phyloP scores from a whole-genome alignment of 2,113 vertebrate genomes.

The Heterochromis multidens region DNA sequence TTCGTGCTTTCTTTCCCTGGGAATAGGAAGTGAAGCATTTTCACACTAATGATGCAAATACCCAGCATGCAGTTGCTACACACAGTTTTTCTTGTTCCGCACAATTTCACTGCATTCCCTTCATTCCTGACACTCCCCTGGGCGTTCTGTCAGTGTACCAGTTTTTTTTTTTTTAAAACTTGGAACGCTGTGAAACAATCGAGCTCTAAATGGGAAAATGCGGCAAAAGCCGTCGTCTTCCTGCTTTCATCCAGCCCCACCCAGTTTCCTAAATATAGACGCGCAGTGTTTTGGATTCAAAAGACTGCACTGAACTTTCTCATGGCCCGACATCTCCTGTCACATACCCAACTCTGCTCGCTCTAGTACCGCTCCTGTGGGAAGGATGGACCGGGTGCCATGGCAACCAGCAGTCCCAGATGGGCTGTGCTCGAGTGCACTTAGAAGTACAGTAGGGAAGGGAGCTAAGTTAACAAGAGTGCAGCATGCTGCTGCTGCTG shows the following conservation, averaged over 20 bases:
- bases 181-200: conserved; percentile 20
- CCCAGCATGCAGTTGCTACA: conserved; percentile 35
- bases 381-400: conserved; percentile 55
- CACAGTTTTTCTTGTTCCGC: conserved; percentile 35
- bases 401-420: conserved; percentile 65
- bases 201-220: conserved; percentile 30
- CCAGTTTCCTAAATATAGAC: conserved; percentile 52
- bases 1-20: conserved; percentile 32
- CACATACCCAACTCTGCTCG: conserved; percentile 21
- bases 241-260: conserved; percentile 31
- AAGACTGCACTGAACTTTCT: conserved; percentile 66
- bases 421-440: conserved; percentile 48
- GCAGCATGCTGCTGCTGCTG: conserved; percentile 1
- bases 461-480: conserved; percentile 29
- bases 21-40: conserved; percentile 41
- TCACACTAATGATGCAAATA: conserved; percentile 58
- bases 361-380: conserved; percentile 37
- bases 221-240: conserved; percentile 13
- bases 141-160: conserved; percentile 32
- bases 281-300: conserved; percentile 26
- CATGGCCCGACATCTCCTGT: conserved; percentile 60
- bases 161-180: background rate
- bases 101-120: conserved; percentile 60
- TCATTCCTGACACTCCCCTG: conserved; percentile 61
- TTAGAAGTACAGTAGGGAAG: conserved; percentile 58